Evolutionary conservation across 37 sponge, comb jelly and placozoan genomes (phyloP).

Genomic region (Spongilla lacustris): DNA sequence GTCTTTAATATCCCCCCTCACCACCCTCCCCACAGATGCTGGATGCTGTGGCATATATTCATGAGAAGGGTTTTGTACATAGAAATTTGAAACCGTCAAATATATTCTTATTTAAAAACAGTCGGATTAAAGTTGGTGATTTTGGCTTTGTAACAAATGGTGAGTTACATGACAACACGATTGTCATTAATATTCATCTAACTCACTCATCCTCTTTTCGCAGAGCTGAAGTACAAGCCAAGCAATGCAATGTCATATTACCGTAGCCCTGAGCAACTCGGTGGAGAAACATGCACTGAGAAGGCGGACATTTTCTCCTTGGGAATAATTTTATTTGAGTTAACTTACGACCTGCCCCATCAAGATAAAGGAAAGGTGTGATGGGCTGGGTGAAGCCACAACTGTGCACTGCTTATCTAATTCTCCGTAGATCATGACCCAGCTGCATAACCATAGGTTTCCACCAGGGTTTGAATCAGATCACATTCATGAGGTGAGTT

Average conservation of each 20-base stretch:
- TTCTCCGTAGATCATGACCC: not conserved
- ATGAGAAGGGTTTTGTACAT: slow-evolving; percentile 72
- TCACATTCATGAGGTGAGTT: not conserved
- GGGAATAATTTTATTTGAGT: slow-evolving; percentile 80
- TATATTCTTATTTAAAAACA: slow-evolving; percentile 82
- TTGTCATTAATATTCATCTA: too few species aligned
- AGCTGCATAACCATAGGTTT: not conserved
- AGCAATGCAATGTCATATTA: not conserved
- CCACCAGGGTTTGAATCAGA: not conserved
- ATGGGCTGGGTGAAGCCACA: not conserved
- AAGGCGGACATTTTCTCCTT: slow-evolving; percentile 81
- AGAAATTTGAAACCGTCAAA: slow-evolving; percentile 88
- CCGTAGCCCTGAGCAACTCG: slow-evolving; percentile 69
- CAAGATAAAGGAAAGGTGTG: not conserved
- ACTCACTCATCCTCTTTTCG: too few species aligned
- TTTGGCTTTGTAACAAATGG: slow-evolving; percentile 77
- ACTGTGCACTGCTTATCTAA: too few species aligned
- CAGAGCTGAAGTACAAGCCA: not conserved
- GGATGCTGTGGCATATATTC: slow-evolving; percentile 77
- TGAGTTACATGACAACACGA: not conserved
- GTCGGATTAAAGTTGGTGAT: slow-evolving; percentile 80
- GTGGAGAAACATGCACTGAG: slow-evolving; percentile 16
- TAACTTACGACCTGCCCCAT: slow-evolving; percentile 20
- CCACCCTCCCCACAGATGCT: too few species aligned
- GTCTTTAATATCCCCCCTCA: too few species aligned